Evolutionary conservation across 2,888 invertebrate species (phyloP), one percentile per base, ranked within the genome.

Genomic region (Yponomeuta malinellus): DNA sequence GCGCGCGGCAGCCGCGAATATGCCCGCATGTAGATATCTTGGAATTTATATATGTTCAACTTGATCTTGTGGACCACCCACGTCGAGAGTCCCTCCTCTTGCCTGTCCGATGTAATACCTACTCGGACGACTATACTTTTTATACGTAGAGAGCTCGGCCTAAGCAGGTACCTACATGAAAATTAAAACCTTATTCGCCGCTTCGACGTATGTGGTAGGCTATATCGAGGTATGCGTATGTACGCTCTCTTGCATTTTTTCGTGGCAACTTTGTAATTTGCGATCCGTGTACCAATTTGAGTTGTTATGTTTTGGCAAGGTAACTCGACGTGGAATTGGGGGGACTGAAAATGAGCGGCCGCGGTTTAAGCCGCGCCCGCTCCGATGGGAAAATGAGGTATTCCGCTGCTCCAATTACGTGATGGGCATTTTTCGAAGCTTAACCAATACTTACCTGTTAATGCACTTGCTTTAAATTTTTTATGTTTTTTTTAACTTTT

Each of bases 21-120:
- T 77, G 77, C 76, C 77, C 77, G 77, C 76, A 73, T 71, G 71
- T 72, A 73, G 75, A 81, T 87, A 86, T 86, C 77, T 87, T 84
- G 48, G 52, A 59, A 59, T 68, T 82, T 81, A 81, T 79, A 80
- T 86, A 87, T 86, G 84, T 85, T 86, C 83, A 43, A 83, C 78
- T 82, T 84, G 86, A 87, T 83, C 84, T 81, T 76, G 81, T 76
- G 83, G 92, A 92, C 92, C 92, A 91, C 92, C 91, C 92, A 91
- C 77, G 87, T 80, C 76, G 88, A 74, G 77, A 78, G 81, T 81
- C 78, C 77, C 82, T 78, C 81, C 84, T 76, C 79, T 80, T 82
- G 80, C 80, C 79, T 80, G 79, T 80, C 78, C 73, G 74, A 23
- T n/a, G 48, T 65, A 64, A 70, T 73, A 76, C 75, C 74, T 72